Evolutionary conservation across 1,140 invertebrate species (phyloP), one percentile per base, ranked within the genome.

Genomic region (Aphelinus certus): DNA sequence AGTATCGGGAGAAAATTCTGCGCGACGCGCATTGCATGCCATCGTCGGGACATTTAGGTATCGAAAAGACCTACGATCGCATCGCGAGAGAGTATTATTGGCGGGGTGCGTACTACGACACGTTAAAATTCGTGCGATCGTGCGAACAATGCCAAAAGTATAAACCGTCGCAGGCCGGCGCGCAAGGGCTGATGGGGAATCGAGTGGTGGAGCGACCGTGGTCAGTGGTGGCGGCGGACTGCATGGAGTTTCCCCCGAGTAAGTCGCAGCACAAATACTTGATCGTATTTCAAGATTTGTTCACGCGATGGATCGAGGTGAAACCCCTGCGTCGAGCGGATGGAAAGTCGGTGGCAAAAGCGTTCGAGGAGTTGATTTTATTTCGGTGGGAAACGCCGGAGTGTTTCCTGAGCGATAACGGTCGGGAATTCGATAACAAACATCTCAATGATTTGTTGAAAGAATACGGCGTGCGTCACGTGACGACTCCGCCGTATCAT

Each of bases 401-500:
- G n/a, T 66, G 42, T 10, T 51, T 66, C 3, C 26, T 66, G 48
- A 53, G 7, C 1, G 64, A 66, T 10, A 51, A 66, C n/a, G 66
- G 66, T 3, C 2, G 82, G 71, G 75, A 76, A 7, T 78, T 75
- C n/a, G n/a, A 46, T 1, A 76, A 76, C 43, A 26, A 46, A 9
- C 42, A 45, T 3, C 60, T 78, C 7, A n/a, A 63, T 1, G 3
- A 67, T 0, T 43, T 73, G 46, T 43, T 73, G 1, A 42, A 63
- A 1, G 67, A 79, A 1, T 74, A 79, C 51, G 79, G 79, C 7
- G 62, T 83, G 1, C 70, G 76, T 7, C 84, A 86, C 58, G 26
- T n/a, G 0, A 80, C 81, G 3, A 81, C 79, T 0, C 80, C 83
- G 0, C 48, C 81, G 0, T 88, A 89, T 76, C 84, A 87, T 71